phyloP scores from a whole-genome alignment of 2,888 invertebrate species.

The Merodon equestris region DNA sequence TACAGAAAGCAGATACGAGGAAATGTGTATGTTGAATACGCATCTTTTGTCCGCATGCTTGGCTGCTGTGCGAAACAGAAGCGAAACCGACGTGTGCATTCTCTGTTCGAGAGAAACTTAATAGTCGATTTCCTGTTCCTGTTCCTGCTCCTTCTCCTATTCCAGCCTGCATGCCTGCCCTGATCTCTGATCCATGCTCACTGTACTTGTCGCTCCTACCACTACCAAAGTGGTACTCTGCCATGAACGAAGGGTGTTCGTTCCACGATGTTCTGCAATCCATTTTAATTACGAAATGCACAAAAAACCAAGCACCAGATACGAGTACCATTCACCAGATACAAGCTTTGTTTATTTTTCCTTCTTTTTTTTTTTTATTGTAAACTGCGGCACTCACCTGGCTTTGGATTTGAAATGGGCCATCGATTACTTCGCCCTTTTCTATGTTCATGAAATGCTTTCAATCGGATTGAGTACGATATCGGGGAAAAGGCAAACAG shows the following conservation, averaged over 20 bases:
- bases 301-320: slow-evolving; percentile 5
- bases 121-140: slow-evolving; percentile 50
- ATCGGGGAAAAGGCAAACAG: not conserved
- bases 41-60: slow-evolving; percentile 3
- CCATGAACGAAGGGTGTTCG: slow-evolving; percentile 33
- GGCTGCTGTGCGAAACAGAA: not conserved
- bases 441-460: slow-evolving; percentile 34
- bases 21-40: slow-evolving; percentile 2
- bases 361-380: not conserved
- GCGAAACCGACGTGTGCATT: not conserved
- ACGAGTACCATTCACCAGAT: no score
- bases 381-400: slow-evolving; percentile 22
- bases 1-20: not conserved
- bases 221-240: no score
- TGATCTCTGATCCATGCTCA: not conserved
- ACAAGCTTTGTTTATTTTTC: no score
- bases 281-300: slow-evolving; percentile 54
- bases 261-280: slow-evolving; percentile 27
- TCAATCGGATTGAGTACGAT: slow-evolving; percentile 22
- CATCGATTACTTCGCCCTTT: slow-evolving; percentile 19
- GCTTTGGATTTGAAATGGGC: slow-evolving; percentile 22
- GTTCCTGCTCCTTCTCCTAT: not conserved
- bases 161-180: not conserved
- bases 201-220: not conserved
- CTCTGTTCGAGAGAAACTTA: slow-evolving; percentile 22